Evolutionary conservation across 2,113 vertebrate genomes (phyloP).

Genomic region (Gallinago media): DNA sequence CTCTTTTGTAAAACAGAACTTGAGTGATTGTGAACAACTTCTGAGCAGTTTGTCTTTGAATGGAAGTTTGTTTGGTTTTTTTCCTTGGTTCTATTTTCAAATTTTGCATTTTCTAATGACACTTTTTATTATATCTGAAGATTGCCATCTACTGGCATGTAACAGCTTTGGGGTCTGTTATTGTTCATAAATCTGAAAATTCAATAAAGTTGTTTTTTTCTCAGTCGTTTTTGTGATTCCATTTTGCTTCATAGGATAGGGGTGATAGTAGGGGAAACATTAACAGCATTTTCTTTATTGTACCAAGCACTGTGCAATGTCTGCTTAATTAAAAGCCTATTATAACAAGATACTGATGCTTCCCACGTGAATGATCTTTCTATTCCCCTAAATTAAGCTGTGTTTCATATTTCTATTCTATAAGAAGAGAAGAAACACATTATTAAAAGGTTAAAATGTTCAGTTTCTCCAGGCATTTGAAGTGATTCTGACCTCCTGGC

Average conservation of each 20-base stretch:
- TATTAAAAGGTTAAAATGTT: not conserved
- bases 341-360: conserved; percentile 30
- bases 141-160: conserved; percentile 56
- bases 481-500: not conserved
- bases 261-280: not conserved
- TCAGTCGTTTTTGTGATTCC: not conserved
- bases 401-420: not conserved
- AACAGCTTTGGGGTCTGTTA: conserved; percentile 6
- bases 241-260: not conserved
- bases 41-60: not conserved
- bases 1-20: not conserved
- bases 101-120: conserved; percentile 31
- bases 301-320: not conserved
- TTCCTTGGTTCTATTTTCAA: not conserved
- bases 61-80: not conserved
- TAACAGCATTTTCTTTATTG: conserved; percentile 22
- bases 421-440: not conserved
- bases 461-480: not conserved
- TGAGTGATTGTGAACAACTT: not conserved
- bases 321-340: conserved; percentile 61
- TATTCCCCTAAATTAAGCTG: conserved; percentile 19
- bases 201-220: not conserved
- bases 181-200: conserved; percentile 5
- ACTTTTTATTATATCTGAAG: conserved; percentile 23
- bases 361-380: conserved; percentile 29